Conservation (phyloP, 2,888 invertebrate species). For the Trichacis sp. region DNA sequence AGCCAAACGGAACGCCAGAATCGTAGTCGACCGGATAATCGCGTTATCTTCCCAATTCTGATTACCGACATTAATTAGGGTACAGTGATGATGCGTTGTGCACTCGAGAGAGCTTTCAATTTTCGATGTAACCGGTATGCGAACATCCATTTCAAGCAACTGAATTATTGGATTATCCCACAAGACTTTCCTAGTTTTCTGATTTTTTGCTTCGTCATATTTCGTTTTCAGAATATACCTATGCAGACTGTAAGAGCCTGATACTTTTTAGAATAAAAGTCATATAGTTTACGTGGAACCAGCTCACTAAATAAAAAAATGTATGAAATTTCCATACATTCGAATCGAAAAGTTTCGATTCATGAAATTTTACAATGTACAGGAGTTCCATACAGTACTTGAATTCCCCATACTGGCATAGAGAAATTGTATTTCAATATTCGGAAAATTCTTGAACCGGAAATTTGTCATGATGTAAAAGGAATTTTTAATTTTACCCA, state of each 20-base stretch:
- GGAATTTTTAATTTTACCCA: too few relatives aligned
- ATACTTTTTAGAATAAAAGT: constrained; percentile 21
- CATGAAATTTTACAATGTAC: too few relatives aligned
- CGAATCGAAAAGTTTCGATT: too few relatives aligned
- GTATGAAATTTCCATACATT: too few relatives aligned
- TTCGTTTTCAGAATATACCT: constrained; percentile 32
- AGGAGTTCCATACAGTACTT: too few relatives aligned
- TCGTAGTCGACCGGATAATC: constrained; percentile 59
- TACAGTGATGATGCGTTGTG: constrained; percentile 61
- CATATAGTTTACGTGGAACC: too few relatives aligned
- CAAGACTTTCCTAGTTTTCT: constrained; percentile 40
- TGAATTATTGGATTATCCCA: constrained; percentile 59
- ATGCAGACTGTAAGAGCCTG: constrained; percentile 18
- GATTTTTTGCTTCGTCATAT: constrained; percentile 28
- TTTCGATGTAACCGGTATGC: constrained; percentile 42
- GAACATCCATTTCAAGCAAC: constrained; percentile 53
- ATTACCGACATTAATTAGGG: constrained; percentile 66
- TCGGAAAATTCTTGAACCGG: too few relatives aligned
- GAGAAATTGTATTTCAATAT: too few relatives aligned
- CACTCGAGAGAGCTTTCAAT: constrained; percentile 54
- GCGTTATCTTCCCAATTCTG: constrained; percentile 63
- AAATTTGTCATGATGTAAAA: too few relatives aligned
- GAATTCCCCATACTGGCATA: too few relatives aligned
- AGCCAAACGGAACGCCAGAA: constrained; percentile 60
- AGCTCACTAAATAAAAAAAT: not conserved